These are phyloP conservation scores for Connochaetes taurinus DNA, from an alignment of 2,113 vertebrate species.

Conservation along the genomic window DNA sequence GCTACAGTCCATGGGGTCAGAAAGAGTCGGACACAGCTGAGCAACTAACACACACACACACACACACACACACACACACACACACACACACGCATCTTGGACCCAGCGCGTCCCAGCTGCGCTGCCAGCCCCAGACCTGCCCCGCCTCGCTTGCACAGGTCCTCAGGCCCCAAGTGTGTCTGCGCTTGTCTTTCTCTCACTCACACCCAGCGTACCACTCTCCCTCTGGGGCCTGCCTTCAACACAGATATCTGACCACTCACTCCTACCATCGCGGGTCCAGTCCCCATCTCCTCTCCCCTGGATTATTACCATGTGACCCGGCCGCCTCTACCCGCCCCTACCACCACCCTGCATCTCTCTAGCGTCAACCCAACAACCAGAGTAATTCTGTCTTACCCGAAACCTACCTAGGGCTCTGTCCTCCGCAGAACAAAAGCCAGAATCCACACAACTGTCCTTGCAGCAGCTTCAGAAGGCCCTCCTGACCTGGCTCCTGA, in stretches of 20 bases:
- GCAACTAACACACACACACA: not conserved
- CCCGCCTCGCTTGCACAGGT: not conserved
- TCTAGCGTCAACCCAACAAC: not conserved
- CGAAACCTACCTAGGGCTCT: not conserved
- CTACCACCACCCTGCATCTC: not conserved
- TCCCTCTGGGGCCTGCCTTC: not conserved
- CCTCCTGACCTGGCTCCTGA: not conserved
- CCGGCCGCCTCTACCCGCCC: not conserved
- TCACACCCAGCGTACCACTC: not conserved
- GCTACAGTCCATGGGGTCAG: not conserved
- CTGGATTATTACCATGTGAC: not conserved
- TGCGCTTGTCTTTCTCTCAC: not conserved
- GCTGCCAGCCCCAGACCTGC: not conserved
- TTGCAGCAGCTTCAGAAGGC: not conserved
- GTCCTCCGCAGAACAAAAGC: not conserved
- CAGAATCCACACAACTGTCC: not conserved
- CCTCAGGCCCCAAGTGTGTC: not conserved
- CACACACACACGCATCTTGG: not conserved
- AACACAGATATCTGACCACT: not conserved
- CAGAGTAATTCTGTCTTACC: not conserved
- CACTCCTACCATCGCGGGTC: fast-evolving
- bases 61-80: not conserved
- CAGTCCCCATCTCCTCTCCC: not conserved
- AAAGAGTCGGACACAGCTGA: not conserved
- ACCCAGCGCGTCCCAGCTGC: not conserved